phyloP scores from a whole-genome alignment of 1,140 invertebrate genomes.

The Zaprionus lachaisei region DNA sequence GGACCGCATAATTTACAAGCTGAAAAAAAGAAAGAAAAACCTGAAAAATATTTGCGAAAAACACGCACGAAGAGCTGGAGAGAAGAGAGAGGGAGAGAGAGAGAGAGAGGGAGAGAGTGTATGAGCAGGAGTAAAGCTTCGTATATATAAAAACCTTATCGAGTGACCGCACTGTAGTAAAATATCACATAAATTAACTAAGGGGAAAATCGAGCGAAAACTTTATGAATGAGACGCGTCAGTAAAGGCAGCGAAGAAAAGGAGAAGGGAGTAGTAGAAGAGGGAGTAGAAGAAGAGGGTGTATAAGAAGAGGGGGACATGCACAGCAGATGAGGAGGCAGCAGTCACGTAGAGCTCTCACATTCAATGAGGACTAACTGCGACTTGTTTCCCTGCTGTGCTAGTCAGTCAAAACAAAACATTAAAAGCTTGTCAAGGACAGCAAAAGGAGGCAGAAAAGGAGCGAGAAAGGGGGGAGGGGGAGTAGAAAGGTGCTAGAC shows the following conservation, averaged over 20 bases:
- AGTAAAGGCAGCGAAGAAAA: background rate
- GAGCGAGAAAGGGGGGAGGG: background rate
- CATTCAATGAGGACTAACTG: background rate
- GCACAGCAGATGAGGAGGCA: background rate
- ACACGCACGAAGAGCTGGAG: background rate
- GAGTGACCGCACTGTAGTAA: conserved; percentile 16
- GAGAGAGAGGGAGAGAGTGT: background rate
- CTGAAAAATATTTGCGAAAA: conserved; percentile 27
- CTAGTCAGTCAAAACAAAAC: conserved; percentile 40
- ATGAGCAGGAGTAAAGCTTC: background rate
- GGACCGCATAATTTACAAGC: conserved; percentile 32
- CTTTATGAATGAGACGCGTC: conserved; percentile 19
- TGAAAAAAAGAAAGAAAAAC: conserved; percentile 15
- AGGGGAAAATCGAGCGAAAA: conserved; percentile 14
- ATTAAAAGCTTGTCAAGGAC: conserved; percentile 41
- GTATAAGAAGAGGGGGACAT: background rate
- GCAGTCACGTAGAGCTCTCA: background rate
- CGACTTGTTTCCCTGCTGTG: background rate
- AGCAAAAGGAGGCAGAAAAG: background rate
- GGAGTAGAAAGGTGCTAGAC: background rate
- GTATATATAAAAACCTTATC: conserved; percentile 14
- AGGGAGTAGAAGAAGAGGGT: background rate
- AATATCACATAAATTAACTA: conserved; percentile 26
- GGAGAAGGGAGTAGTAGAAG: background rate
- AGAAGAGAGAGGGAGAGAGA: background rate